Base-by-base conservation (phyloP, 2,888 invertebrate species). In the Drosophila yooni region DNA sequence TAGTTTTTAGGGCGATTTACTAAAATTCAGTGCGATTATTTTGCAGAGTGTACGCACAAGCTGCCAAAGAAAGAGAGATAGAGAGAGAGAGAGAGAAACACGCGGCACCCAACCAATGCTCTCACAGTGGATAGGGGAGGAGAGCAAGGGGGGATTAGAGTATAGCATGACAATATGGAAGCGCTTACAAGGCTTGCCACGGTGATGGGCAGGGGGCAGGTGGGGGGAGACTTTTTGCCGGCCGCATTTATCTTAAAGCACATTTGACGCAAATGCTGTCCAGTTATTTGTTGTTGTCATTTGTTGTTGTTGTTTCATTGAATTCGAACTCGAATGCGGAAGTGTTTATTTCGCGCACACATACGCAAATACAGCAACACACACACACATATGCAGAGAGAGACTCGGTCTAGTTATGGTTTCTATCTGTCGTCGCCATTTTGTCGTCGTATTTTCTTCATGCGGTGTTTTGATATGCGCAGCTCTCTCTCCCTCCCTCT, bases 321-420 rank as follows among this genome's bases (percentile, higher is more conserved):
- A 67, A 74, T 81, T 75, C 89, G 73, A 83, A 76, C 69, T 87
- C 88, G 86, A 76, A 83, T 76, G 89, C 87, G 89, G 87, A 87
- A 87, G 85, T 85, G 88, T 87, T 87, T 89, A 79, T 79, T 79
- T 74, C 71, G 68, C 73, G 53, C 53, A 60, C 83, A 76, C 69
- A 79, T 81, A 86, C 72, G 79, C 83, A 81, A 83, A 83, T 81
- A 76, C 74, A 70, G 70, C 51, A 56, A 63, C 63, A 60, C 70
- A 66, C 54, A 53, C 38, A 29, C 36, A 43, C 77, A 53, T 40
- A 36, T 40, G 18, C 33, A 52, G 31, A 27, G 46, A 25, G 46
- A 15, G 25, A 46, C 40, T 46, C 59, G 68, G 43, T 65, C 56
- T 54, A 54, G 36, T 48, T 48, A 54, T 76, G 76, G 72, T 53